Conservation (phyloP, 2,113 vertebrate species). For the Eidolon helvum region DNA sequence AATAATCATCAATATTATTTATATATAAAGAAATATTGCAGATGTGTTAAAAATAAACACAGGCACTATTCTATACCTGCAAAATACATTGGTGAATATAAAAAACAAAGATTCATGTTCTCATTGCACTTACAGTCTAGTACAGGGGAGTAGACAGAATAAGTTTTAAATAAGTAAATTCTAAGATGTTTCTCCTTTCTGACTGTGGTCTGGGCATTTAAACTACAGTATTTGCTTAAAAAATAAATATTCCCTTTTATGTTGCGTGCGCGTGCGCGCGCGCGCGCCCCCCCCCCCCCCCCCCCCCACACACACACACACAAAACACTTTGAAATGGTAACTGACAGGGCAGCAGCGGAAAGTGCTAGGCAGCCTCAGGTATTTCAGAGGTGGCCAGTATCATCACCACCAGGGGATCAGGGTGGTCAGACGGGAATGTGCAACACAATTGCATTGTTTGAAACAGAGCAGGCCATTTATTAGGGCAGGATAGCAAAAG, state of each 20-base stretch:
- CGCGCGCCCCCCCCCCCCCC: too few relatives aligned
- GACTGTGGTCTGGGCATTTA: not conserved
- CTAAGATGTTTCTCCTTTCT: not conserved
- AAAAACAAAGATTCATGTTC: not conserved
- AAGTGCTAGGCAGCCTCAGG: not conserved
- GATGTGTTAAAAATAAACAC: not conserved
- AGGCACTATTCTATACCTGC: not conserved
- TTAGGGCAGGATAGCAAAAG: not conserved
- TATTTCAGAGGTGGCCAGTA: fast-evolving
- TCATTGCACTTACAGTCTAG: not conserved
- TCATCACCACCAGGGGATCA: too few relatives aligned
- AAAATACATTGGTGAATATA: not conserved
- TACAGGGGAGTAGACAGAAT: not conserved
- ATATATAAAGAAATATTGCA: not conserved
- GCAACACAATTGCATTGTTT: not conserved
- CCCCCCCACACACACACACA: not conserved
- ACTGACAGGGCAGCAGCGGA: not conserved
- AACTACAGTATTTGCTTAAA: not conserved
- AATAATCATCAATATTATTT: not conserved
- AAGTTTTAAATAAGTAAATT: not conserved
- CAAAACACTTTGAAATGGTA: not conserved
- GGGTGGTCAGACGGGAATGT: not conserved
- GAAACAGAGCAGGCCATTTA: not conserved
- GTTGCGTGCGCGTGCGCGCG: too few relatives aligned
- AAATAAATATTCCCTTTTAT: not conserved